phyloP scores from a whole-genome alignment of 2,888 invertebrate genomes.

The Diplolepis rosae region DNA sequence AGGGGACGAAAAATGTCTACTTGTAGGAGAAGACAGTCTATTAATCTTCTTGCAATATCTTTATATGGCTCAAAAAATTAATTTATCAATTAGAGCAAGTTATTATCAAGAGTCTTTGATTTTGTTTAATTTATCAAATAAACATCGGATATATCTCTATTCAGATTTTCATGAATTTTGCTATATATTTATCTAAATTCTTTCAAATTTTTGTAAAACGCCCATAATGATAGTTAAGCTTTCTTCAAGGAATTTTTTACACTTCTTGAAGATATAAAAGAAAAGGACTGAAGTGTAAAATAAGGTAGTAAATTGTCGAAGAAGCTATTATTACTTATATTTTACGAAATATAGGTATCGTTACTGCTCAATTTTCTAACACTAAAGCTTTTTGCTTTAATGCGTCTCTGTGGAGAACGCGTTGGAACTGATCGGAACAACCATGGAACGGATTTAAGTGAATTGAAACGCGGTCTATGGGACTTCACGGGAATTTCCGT shows the following conservation, averaged over 20 bases:
- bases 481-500: slow-evolving; percentile 45
- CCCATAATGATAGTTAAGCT: not conserved
- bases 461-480: not conserved
- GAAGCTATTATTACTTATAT: slow-evolving; percentile 18
- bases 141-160: too few species aligned
- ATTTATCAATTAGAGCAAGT: not conserved
- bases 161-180: not conserved
- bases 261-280: not conserved
- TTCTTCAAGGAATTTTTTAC: not conserved
- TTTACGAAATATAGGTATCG: not conserved
- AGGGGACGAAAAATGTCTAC: not conserved
- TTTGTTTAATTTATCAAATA: too few species aligned
- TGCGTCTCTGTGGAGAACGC: not conserved
- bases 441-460: slow-evolving; percentile 5
- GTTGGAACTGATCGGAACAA: not conserved
- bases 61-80: slow-evolving; percentile 4
- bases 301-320: not conserved
- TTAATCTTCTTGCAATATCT: slow-evolving; percentile 8
- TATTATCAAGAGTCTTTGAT: not conserved
- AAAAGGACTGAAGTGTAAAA: not conserved
- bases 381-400: not conserved
- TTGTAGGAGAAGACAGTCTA: slow-evolving; percentile 1
- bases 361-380: not conserved
- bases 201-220: too few species aligned
- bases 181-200: too few species aligned